A percentile compares a stretch with the other conserved stretches of the same genome.
phyloP scores from a whole-genome alignment of 2,113 vertebrate species.

The Oreocharis arfaki region DNA sequence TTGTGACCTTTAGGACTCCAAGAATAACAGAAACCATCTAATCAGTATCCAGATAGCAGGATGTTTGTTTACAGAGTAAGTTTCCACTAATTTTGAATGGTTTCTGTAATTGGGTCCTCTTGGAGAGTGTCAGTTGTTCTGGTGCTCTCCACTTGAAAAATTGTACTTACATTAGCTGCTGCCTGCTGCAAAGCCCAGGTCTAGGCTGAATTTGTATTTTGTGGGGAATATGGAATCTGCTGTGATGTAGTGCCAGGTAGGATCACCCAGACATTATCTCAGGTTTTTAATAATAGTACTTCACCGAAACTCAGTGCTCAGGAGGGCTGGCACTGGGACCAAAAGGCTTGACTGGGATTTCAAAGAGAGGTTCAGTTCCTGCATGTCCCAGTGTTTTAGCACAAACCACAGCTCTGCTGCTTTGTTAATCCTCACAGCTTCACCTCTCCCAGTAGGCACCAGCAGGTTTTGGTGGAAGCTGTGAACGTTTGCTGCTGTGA shows the following conservation, averaged over 20 bases:
- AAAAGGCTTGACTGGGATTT: background rate
- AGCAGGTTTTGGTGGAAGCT: background rate
- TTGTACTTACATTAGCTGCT: background rate
- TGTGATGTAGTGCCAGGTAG: background rate
- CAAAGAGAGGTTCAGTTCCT: background rate
- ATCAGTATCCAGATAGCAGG: conserved; percentile 61
- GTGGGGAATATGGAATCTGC: background rate
- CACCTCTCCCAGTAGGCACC: background rate
- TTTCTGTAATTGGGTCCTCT: conserved; percentile 25
- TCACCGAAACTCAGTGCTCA: background rate
- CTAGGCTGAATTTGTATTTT: background rate
- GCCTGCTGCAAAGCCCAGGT: background rate
- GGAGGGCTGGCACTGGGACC: background rate
- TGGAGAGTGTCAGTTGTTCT: background rate
- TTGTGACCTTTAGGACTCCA: conserved; percentile 58
- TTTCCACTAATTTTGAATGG: conserved; percentile 58
- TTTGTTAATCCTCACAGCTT: background rate
- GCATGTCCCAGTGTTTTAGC: background rate
- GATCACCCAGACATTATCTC: background rate
- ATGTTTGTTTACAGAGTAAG: conserved; percentile 54
- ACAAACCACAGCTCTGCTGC: background rate
- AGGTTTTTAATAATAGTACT: background rate
- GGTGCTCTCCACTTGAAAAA: background rate
- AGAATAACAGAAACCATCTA: conserved; percentile 52
- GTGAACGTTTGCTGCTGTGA: background rate